Conservation (phyloP, 2,797 vertebrate genomes). For the Malurus leucopterus region DNA sequence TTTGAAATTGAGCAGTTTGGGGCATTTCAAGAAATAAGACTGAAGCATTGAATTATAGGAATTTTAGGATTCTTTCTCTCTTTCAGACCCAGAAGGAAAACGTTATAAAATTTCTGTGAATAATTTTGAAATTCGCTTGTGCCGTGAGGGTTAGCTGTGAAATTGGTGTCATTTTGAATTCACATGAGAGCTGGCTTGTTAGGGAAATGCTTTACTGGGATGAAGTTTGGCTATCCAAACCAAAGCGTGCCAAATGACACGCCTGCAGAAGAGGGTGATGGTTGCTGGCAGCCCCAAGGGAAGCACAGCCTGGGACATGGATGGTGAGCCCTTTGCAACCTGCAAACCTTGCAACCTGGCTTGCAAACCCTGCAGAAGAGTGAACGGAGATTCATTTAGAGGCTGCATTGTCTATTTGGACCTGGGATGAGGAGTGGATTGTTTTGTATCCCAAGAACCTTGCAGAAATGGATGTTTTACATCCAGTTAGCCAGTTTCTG, state of each 20-base stretch:
- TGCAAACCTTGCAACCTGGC: neutral
- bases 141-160: neutral
- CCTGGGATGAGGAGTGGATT: neutral
- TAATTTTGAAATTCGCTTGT: conserved; percentile 20
- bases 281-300: neutral
- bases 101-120: neutral
- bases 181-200: neutral
- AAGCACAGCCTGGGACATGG: neutral
- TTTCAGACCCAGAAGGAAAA: neutral
- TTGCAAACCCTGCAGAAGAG: neutral
- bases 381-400: neutral
- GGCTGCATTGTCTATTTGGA: neutral
- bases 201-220: neutral
- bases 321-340: neutral
- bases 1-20: conserved; percentile 12
- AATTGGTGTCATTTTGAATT: neutral
- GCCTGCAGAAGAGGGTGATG: neutral
- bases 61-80: neutral
- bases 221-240: neutral
- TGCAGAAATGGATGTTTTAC: neutral
- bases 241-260: accelerated
- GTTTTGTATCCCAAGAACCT: neutral
- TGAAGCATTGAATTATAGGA: neutral
- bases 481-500: neutral
- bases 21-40: neutral